A percentile compares a stretch with the other conserved stretches of the same genome.
These are phyloP conservation scores for Goniozus legneri DNA, from an alignment of 1,140 invertebrate species.

Conservation along the genomic window DNA sequence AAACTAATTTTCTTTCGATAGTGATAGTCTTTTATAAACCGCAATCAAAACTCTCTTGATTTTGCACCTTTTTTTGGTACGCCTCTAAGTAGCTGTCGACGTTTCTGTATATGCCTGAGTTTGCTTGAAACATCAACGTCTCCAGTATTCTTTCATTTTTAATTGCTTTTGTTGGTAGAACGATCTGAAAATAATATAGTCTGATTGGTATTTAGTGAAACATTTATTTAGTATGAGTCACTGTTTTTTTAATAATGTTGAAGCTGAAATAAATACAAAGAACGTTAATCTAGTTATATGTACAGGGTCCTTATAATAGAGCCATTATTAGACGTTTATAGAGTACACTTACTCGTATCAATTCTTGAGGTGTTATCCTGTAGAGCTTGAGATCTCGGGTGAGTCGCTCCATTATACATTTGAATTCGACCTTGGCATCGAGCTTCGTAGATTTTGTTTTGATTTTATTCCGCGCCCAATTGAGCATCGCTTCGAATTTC, in stretches of 20 bases:
- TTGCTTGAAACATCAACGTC: constrained; percentile 90
- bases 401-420: constrained; percentile 87
- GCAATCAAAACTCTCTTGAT: constrained; percentile 67
- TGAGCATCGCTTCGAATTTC: constrained; percentile 91
- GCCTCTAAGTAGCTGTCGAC: constrained; percentile 84
- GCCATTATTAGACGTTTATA: background rate
- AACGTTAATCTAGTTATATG: constrained; percentile 1
- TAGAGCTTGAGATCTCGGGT: constrained; percentile 85
- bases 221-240: constrained; percentile 1
- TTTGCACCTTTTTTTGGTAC: constrained; percentile 77
- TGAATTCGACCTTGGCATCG: constrained; percentile 84
- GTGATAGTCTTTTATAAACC: constrained; percentile 43
- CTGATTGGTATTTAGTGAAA: background rate
- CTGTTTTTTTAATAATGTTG: background rate
- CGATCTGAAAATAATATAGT: constrained; percentile 71
- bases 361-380: constrained; percentile 87
- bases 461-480: constrained; percentile 83
- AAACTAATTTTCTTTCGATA: too few relatives aligned
- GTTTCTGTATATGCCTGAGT: constrained; percentile 88
- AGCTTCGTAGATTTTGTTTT: constrained; percentile 68
- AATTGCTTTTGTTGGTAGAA: constrained; percentile 88
- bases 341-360: constrained; percentile 69
- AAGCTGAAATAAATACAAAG: background rate
- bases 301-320: background rate
- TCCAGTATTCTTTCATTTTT: constrained; percentile 90